phyloP scores from a whole-genome alignment of 2,113 vertebrate species.

The Thymallus thymallus region DNA sequence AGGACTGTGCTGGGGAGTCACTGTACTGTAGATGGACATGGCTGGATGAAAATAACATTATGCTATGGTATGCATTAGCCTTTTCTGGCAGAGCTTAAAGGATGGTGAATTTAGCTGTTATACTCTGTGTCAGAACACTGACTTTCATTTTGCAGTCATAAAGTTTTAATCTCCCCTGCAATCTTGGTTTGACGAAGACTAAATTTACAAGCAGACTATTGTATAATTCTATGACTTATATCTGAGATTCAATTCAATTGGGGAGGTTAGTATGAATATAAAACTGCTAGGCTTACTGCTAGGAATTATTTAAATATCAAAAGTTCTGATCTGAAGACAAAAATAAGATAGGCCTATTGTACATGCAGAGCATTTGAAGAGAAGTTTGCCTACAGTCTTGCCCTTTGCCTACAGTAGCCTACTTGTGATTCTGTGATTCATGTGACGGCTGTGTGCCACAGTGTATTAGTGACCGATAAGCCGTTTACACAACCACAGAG shows the following conservation, averaged over 20 bases:
- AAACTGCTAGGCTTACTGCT: no score
- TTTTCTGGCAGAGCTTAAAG: neutral
- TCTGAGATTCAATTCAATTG: neutral
- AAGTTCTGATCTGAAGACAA: neutral
- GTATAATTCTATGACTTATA: neutral
- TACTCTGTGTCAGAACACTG: neutral
- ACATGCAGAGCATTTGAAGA: neutral
- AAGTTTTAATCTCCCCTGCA: constrained; percentile 2
- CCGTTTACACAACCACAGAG: constrained; percentile 49
- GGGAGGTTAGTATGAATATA: no score
- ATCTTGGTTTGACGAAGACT: neutral
- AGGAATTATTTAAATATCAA: no score
- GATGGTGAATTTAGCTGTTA: neutral
- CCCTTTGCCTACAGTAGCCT: neutral
- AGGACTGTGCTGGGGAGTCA: neutral
- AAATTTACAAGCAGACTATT: neutral
- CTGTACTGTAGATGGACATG: neutral
- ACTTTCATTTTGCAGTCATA: neutral
- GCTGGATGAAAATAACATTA: neutral
- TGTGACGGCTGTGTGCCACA: constrained; percentile 35
- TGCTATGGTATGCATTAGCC: neutral
- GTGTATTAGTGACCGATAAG: constrained; percentile 42
- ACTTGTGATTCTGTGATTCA: constrained; percentile 33
- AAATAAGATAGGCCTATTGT: neutral
- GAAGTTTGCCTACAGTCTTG: no score